phyloP scores from a whole-genome alignment of 2,888 invertebrate genomes.

The Lochmaea capreae region DNA sequence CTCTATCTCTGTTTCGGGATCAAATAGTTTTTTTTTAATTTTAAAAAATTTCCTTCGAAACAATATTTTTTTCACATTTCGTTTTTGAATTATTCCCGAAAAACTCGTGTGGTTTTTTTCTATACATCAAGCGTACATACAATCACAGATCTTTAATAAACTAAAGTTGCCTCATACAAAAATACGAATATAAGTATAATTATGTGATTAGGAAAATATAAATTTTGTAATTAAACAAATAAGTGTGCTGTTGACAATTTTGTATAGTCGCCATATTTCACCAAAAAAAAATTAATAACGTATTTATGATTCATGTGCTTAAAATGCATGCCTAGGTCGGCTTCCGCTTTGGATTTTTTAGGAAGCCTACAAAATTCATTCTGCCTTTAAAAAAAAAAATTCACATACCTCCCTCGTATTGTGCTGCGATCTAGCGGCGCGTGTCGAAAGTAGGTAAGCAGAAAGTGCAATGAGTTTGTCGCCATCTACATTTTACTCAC shows the following conservation, averaged over 20 bases:
- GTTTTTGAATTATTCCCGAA: background rate
- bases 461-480: too few species aligned
- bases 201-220: constrained; percentile 46
- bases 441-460: too few species aligned
- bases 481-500: too few species aligned
- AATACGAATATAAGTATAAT: constrained; percentile 42
- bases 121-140: background rate
- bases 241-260: constrained; percentile 47
- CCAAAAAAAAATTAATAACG: constrained; percentile 21
- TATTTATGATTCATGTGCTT: constrained; percentile 50
- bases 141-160: constrained; percentile 21
- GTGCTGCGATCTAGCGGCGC: too few species aligned
- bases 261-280: constrained; percentile 39
- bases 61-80: too few species aligned
- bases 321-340: constrained; percentile 14
- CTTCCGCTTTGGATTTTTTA: constrained; percentile 3
- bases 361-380: background rate
- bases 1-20: too few species aligned
- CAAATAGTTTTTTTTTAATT: too few species aligned
- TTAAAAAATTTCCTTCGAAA: too few species aligned
- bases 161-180: constrained; percentile 46
- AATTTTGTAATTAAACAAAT: constrained; percentile 47
- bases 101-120: background rate
- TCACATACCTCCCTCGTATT: background rate
- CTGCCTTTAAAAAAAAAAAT: background rate